phyloP scores from a whole-genome alignment of 2,888 invertebrate species.

The Lobophora halterata region DNA sequence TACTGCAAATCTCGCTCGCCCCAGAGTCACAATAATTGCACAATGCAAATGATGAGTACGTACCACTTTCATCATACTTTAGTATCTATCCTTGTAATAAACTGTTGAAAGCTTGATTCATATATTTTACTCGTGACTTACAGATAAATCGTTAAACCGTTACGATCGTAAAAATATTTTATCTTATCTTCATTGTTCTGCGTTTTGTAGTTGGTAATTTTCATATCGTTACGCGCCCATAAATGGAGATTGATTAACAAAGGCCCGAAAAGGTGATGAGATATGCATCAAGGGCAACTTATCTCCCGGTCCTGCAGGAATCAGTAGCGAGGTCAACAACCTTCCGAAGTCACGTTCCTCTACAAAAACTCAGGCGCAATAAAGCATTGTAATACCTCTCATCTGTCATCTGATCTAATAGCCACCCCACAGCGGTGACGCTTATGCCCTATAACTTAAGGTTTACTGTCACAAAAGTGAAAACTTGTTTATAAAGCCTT shows the following conservation, averaged over 20 bases:
- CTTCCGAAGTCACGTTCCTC: conserved; percentile 62
- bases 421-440: conserved; percentile 51
- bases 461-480: conserved; percentile 63
- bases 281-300: conserved; percentile 54
- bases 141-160: conserved; percentile 26
- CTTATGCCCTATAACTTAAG: conserved; percentile 65
- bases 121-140: conserved; percentile 37
- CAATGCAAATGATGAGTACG: too few relatives aligned
- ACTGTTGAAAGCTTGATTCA: conserved; percentile 35
- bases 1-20: too few relatives aligned
- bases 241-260: conserved; percentile 44
- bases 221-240: conserved; percentile 34
- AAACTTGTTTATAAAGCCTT: conserved; percentile 60
- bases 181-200: conserved; percentile 33
- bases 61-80: too few relatives aligned
- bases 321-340: conserved; percentile 63
- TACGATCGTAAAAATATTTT: conserved; percentile 28
- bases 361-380: conserved; percentile 58
- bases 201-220: conserved; percentile 29
- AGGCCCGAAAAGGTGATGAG: conserved; percentile 50
- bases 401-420: conserved; percentile 71
- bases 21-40: too few relatives aligned
- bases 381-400: conserved; percentile 66
- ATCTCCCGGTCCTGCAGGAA: conserved; percentile 58
- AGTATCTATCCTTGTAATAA: too few relatives aligned